Base-by-base conservation (phyloP, 2,113 vertebrate genomes). In the Phalacrocorax brasilianus region DNA sequence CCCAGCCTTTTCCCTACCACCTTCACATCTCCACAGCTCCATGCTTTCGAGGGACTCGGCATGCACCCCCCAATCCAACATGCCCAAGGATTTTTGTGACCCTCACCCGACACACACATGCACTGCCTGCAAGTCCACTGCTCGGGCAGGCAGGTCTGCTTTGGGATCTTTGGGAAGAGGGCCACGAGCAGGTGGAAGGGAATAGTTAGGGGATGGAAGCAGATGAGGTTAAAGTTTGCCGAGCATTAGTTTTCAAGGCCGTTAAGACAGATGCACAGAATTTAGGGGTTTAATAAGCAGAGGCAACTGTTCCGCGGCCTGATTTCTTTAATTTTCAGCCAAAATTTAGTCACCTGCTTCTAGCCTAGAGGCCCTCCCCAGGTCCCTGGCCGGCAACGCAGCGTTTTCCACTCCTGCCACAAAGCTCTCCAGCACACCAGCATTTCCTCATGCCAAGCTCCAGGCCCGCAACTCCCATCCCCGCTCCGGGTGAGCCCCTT, bases 361-460 rank as follows among this genome's bases (percentile, higher is more conserved):
- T 95, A 92, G 73, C 84, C 76, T 87, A 81, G 18, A 55, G 47
- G 72, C 88, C 77, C 30, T 88, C 40, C 77, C 30, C 79, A n/a
- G 50, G 14, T 73, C 91, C 88, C 91, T 71, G 49, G 14, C 68
- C 28, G 20, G 80, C 93, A 61, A 67, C 13, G 56, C 88, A 89
- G 87, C 87, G 78, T 61, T 58, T 14, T 21, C 82, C 88, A 3
- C 26, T 67, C 56, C 85, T 11, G 14, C 33, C 85, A 85, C 92
- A 89, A 92, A 96, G 96, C 95, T 67, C 86, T 35, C 56, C 72
- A 95, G 95, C 95, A 90, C 95, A 77, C 94, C 94, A 92, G 77
- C 79, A 92, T 88, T 59, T 35, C 52, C 80, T 77, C 94, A 95
- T 90, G 96, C 95, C 95, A 97, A 97, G 96, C 96, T 66, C 53